These are phyloP conservation scores for Chelon labrosus DNA, from an alignment of 2,797 vertebrate genomes.

Conservation along the genomic window DNA sequence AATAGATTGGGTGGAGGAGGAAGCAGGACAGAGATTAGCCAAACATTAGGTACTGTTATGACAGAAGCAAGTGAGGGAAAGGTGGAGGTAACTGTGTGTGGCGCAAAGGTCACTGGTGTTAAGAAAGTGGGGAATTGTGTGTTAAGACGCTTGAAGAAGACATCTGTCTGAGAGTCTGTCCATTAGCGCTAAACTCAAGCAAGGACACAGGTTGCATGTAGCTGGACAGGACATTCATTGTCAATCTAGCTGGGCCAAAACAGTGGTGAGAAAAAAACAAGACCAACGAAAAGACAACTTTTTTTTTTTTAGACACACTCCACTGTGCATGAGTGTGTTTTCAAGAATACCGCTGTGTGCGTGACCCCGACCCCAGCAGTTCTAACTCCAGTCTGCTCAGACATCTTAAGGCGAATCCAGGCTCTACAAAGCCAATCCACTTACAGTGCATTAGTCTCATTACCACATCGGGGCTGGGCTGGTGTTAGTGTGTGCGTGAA, in stretches of 20 bases:
- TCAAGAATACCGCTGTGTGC: conserved; percentile 26
- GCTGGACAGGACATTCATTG: background rate
- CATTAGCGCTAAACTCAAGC: background rate
- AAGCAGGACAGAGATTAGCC: conserved; percentile 14
- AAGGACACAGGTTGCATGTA: background rate
- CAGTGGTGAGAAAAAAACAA: background rate
- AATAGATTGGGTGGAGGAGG: conserved; percentile 3
- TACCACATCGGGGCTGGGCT: conserved; percentile 68
- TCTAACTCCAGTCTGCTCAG: conserved; percentile 80
- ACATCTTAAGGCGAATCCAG: conserved; percentile 82
- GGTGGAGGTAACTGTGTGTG: conserved; percentile 5
- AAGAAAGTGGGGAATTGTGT: conserved; percentile 41
- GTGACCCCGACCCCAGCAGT: conserved; percentile 72
- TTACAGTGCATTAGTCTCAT: conserved; percentile 86
- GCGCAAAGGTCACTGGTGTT: conserved; percentile 25
- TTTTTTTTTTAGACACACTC: background rate
- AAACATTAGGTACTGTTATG: conserved; percentile 41
- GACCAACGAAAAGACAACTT: background rate
- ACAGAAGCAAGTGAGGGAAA: conserved; percentile 20
- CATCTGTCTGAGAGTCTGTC: conserved; percentile 53
- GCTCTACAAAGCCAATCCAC: conserved; percentile 84
- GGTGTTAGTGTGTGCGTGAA: conserved; percentile 38
- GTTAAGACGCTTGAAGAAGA: conserved; percentile 46
- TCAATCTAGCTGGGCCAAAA: background rate
- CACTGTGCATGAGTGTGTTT: conserved; percentile 23